Conservation (phyloP, 2,888 invertebrate species). For the Apoda limacodes region DNA sequence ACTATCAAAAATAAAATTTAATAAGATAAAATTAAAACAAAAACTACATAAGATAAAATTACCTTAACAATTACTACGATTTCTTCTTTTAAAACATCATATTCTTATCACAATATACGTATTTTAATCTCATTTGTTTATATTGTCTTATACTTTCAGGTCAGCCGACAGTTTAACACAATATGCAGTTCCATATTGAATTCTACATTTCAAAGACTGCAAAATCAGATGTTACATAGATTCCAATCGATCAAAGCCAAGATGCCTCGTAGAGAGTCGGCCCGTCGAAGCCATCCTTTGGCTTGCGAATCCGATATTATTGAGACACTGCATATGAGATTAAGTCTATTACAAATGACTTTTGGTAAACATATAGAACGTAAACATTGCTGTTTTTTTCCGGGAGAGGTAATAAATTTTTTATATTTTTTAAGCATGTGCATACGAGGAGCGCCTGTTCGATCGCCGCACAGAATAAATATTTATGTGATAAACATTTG, state of each 20-base stretch:
- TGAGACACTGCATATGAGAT: constrained; percentile 92
- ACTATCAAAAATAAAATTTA: too few species aligned
- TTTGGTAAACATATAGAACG: constrained; percentile 95
- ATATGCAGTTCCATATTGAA: constrained; percentile 84
- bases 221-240: constrained; percentile 85
- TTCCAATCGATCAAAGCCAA: constrained; percentile 91
- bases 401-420: constrained; percentile 93
- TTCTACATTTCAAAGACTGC: constrained; percentile 86
- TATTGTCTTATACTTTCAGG: constrained; percentile 63
- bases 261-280: constrained; percentile 93
- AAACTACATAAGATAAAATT: too few species aligned
- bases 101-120: too few species aligned
- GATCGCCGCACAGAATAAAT: too few species aligned
- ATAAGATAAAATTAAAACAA: too few species aligned
- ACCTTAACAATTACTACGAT: too few species aligned
- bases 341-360: constrained; percentile 92
- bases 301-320: constrained; percentile 94
- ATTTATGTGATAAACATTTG: too few species aligned
- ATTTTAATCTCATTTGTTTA: not conserved
- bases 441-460: too few species aligned
- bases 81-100: constrained; percentile 1
- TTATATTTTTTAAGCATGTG: too few species aligned
- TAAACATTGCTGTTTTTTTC: constrained; percentile 94
- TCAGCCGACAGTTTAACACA: constrained; percentile 83
- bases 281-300: constrained; percentile 88